Conservation (phyloP, 2,888 invertebrate genomes). For the Ceraclea dissimilis region DNA sequence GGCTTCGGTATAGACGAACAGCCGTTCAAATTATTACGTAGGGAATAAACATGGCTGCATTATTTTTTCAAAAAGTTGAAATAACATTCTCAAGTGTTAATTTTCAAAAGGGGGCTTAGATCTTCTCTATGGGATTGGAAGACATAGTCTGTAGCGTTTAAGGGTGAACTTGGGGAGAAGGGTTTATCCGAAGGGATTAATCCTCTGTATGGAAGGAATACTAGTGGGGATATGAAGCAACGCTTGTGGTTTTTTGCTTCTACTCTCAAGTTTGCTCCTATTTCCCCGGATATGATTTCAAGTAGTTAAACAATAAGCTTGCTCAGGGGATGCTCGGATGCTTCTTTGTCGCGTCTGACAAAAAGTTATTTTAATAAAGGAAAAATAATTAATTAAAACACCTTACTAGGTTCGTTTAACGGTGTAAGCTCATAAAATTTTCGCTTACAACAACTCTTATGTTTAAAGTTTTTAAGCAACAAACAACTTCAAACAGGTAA, state of each 20-base stretch:
- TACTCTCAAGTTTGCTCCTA: slow-evolving; percentile 18
- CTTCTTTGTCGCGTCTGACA: neutral
- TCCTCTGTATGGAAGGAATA: slow-evolving; percentile 20
- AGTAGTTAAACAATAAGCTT: neutral
- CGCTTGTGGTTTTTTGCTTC: slow-evolving; percentile 22
- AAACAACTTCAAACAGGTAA: too few species aligned
- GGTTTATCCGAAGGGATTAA: slow-evolving; percentile 24
- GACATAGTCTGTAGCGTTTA: slow-evolving; percentile 2
- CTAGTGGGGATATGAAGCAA: slow-evolving; percentile 13
- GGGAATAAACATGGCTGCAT: too few species aligned
- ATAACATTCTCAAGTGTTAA: neutral
- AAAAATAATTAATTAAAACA: neutral
- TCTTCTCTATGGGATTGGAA: slow-evolving; percentile 10
- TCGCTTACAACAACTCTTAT: too few species aligned
- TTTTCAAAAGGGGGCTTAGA: neutral
- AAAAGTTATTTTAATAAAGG: neutral
- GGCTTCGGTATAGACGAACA: too few species aligned
- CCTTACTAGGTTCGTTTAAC: too few species aligned
- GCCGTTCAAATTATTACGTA: too few species aligned
- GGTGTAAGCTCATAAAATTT: too few species aligned
- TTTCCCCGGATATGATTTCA: neutral
- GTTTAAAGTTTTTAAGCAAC: too few species aligned
- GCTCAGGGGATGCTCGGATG: neutral
- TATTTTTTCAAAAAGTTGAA: too few species aligned
- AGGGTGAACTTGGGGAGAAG: slow-evolving; percentile 5